Percentiles rank a stretch among this genome's conserved stretches.
Evolutionary conservation across 2,113 vertebrate genomes (phyloP).

Genomic region (Alligator sinensis): DNA sequence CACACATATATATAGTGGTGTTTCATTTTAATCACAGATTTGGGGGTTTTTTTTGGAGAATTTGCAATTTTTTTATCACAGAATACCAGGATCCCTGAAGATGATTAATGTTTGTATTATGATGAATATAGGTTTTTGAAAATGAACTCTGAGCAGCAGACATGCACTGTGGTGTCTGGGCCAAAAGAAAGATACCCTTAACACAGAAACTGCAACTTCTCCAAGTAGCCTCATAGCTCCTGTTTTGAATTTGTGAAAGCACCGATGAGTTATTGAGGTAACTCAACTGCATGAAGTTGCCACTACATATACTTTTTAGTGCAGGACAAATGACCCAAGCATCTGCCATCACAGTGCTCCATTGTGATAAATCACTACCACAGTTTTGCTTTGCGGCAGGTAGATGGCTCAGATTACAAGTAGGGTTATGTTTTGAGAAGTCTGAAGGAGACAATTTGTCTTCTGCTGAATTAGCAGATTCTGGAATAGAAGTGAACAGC

Average conservation of each 20-base stretch:
- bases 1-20: no score
- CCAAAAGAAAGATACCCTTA: not conserved
- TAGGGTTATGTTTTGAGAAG: not conserved
- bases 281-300: not conserved
- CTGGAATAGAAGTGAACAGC: fast-evolving
- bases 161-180: not conserved
- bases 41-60: no score
- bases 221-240: not conserved
- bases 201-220: not conserved
- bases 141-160: fast-evolving
- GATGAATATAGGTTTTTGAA: not conserved
- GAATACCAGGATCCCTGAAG: not conserved
- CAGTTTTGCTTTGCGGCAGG: not conserved
- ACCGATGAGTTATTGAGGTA: not conserved
- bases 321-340: not conserved
- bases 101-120: not conserved
- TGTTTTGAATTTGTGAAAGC: not conserved
- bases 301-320: not conserved
- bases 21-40: no score
- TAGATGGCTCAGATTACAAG: fast-evolving
- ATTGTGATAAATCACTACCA: not conserved
- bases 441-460: not conserved
- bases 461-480: not conserved
- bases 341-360: not conserved
- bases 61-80: no score